Evolutionary conservation across 2,113 vertebrate genomes (phyloP), one percentile per base, ranked within the genome.

Genomic region (Bucco capensis): DNA sequence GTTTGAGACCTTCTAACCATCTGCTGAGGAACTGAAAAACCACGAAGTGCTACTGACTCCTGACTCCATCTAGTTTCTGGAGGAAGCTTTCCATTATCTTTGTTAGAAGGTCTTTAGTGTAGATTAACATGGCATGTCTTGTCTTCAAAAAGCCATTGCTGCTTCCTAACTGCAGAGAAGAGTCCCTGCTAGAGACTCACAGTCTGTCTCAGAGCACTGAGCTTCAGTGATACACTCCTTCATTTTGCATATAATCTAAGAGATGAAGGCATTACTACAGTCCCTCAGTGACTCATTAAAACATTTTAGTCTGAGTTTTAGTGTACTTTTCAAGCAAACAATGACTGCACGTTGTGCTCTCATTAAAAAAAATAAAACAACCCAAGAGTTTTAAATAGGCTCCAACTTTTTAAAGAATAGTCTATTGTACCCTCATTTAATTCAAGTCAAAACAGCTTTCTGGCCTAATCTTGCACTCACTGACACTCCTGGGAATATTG

Each of bases 201-300:
- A 15, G 6, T n/a, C 14, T 30, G 14, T 60, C 89, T 80, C 82
- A 72, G 37, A 91, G 38, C 69, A 33, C 37, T 53, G 67, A 77
- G 51, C 21, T 51, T 89, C 69, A 82, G 60, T 35, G 57, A 89
- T 54, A 31, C 21, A 84, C 9, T n/a, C 84, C 54, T 70, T 80
- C n/a, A 5, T 74, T 88, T 84, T 91, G 60, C 89, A 86, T 42
- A 61, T n/a, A 56, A 71, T 54, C 16, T n/a, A 67, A 49, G 30
- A 79, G 38, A 83, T 81, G 51, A 94, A 89, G 76, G 70, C 70
- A 82, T 84, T 53, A 70, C 33, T 79, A 72, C 33, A 87, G 79
- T 88, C 94, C 89, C 92, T 86, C 46, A 28, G 91, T 77, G 89
- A 44, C 80, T 94, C 60, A 92, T 88, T 95, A 92, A 87, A 94